phyloP scores from a whole-genome alignment of 2,888 invertebrate species.

The Deroplatys truncata region DNA sequence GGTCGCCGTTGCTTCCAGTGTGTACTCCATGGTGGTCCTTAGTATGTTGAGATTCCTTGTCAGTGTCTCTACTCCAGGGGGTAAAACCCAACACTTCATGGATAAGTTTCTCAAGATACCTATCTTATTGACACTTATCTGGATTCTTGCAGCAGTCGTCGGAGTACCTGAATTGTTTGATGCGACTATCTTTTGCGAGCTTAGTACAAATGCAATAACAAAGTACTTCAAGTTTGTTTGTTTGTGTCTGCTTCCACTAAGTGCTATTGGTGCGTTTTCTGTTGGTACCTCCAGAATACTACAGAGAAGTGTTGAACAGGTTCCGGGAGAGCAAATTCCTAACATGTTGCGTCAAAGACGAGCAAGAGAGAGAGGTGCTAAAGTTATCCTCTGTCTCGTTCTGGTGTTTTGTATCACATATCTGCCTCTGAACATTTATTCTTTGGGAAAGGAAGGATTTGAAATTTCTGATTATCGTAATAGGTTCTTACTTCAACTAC shows the following conservation, averaged over 20 bases:
- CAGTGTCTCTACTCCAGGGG: not conserved
- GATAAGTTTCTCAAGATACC: not conserved
- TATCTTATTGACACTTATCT: not conserved
- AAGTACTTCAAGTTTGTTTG: not conserved
- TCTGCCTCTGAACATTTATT: not conserved
- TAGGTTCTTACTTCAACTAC: not conserved
- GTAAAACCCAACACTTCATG: not conserved
- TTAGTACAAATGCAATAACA: not conserved
- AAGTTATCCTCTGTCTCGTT: not conserved
- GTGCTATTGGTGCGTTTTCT: not conserved
- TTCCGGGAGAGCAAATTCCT: not conserved
- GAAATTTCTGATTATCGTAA: not conserved
- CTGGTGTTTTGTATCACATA: not conserved
- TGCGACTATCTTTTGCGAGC: not conserved
- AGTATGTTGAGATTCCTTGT: not conserved
- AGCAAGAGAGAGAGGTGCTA: not conserved
- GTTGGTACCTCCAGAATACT: not conserved
- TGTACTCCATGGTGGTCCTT: not conserved
- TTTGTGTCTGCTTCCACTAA: not conserved
- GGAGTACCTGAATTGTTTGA: not conserved
- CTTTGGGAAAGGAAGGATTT: not conserved
- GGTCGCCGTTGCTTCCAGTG: not conserved
- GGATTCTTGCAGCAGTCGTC: not conserved
- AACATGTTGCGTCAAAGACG: not conserved
- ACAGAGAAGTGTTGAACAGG: not conserved